Evolutionary conservation across 2,888 invertebrate genomes (phyloP), one percentile per base, ranked within the genome.

Genomic region (Abrostola tripartita): DNA sequence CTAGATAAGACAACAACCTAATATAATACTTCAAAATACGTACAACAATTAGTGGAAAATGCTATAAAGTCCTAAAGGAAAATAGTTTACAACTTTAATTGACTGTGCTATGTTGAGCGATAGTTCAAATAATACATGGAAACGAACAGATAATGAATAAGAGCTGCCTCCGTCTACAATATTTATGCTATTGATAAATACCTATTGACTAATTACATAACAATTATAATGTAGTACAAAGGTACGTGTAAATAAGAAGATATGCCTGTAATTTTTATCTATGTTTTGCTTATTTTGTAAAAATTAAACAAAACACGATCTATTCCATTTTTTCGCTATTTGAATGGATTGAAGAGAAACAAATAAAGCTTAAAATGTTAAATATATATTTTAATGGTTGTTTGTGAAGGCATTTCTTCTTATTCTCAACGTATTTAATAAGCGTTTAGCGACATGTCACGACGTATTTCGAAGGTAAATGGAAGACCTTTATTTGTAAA

Each of bases 71-170:
- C 24, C 14, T 9, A 42, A 60, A 58, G n/a, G 10, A 55, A 47
- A 49, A 42, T 52, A 54, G n/a, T 41, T 65, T 62, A 55, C 42
- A 70, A 69, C 42, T 42, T 70, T 67, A 82, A 82, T 82, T 82
- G 81, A 82, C 82, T 72, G 75, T 60, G 64, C 69, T 78, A 65
- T 62, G 52, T 74, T 69, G 63, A 72, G 64, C 70, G 58, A 51
- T 68, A 62, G 36, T 41, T 68, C 60, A 71, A 12, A 40, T 49
- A 63, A 73, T 42, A 61, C 50, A 56, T 52, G 24, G 24, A 12
- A 52, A 35, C 2, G 24, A 52, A 50, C 11, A 55, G 40, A 61
- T 37, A 60, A 60, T 40, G 53, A n/a, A 66, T 68, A 37, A 52
- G 54, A 69, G 63, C 59, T 66, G 64, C 59, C 61, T 65, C 60